Base-by-base conservation (phyloP, 1,140 invertebrate genomes). In the Octopus sinensis region DNA sequence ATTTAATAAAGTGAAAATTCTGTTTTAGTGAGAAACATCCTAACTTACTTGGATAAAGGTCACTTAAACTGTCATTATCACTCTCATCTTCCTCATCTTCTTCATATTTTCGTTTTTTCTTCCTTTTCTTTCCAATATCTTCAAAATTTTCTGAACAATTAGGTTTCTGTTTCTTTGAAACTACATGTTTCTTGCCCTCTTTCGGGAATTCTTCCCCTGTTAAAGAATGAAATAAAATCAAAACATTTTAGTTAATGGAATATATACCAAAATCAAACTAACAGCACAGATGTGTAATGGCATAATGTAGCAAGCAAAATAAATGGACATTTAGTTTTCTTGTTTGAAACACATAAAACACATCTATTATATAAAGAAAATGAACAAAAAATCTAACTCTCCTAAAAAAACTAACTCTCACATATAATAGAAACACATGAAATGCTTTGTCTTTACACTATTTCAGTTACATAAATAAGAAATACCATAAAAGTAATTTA, bases 171-270 rank as follows among this genome's bases (percentile, higher is more conserved):
- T 23, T 5, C 4, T 13, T n/a, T 13, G 30, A 5, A 4, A 23
- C 13, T n/a, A 71, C 68, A 71, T 71, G 87, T 76, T 80, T 83
- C 52, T 82, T 83, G 5, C 87, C 87, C 4, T 81, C 85, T 76
- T 84, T 84, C 78, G 87, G 83, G 81, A 86, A 88, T 75, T 84
- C 84, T 54, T 86, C 79, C 86, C 86, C 87, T 88, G 80, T 10
- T 84, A 82, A 30, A 53, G 4, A 82, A 62, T 7, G 23, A 68
- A 78, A 68, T 52, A 68, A 80, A 17, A 52, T 51, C 23, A 62
- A 53, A 51, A 51, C 9, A n/a, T 62, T 6, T 52, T 75, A 52
- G 30, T 6, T 12, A 53, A 23, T 17, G 30, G 17, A 12, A 13
- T 71, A 73, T 6, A 62, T 62, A n/a, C 30, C 30, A 71, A 2